Evolutionary conservation across 2,888 invertebrate species (phyloP), one percentile per base, ranked within the genome.

Genomic region (Chaetogeoica ovagalla): DNA sequence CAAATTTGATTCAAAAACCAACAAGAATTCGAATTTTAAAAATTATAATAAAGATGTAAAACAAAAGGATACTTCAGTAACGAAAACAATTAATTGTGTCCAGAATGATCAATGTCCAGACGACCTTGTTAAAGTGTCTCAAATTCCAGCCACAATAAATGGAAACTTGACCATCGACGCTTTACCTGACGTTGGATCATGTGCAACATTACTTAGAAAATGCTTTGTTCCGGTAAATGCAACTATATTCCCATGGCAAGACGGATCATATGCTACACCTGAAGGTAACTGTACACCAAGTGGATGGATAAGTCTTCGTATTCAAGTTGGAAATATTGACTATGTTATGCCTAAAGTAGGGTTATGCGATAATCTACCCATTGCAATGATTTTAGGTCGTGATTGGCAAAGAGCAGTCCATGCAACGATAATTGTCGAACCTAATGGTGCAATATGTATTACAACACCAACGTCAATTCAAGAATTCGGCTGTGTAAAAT

Each of bases 371-470:
- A 0, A 23, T 0, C 6, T 71, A 13, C 70, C 70, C 57, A 37
- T 71, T 0, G 57, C 71, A 0, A n/a, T 37, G n/a, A 71, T 71
- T 15, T 19, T 71, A 15, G 71, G 59, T 9, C 37, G 71, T 1
- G 71, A 71, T 1, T 59, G 71, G 71, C 71, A 71, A 21, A 37
- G 57, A 57, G 71, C 57, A 39, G 71, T 71, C n/a, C 13, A 71
- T 21, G 57, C 57, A 19, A 71, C 37, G 0, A 71, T 71, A 7
- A 71, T 71, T 0, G n/a, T 59, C 3, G 71, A 71, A 39, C 71
- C 71, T 8, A 71, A 71, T 39, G 57, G 71, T 0, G 39, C n/a
- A 59, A 71, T 39, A 30, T 71, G 39, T 39, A 59, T 71, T 21
- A 71, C 37, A n/a, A 71, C 71, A 7, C 57, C 71, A 17, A 57